Percentiles rank a stretch among this genome's conserved stretches.
phyloP scores from a whole-genome alignment of 1,140 invertebrate genomes.

The Dufourea novaeangliae region DNA sequence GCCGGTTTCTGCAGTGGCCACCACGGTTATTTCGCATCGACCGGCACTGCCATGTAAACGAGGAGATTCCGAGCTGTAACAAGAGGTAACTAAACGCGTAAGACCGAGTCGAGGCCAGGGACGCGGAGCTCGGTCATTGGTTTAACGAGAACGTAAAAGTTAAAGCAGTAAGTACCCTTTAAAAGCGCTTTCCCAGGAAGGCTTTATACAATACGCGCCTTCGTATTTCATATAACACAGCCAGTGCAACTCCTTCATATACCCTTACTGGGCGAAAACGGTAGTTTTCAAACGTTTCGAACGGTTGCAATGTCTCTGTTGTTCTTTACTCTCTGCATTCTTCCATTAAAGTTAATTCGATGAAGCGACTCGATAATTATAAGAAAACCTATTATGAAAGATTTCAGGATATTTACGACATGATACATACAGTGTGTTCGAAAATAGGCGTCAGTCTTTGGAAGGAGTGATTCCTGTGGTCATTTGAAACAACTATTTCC shows the following conservation, averaged over 20 bases:
- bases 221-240: slow-evolving; percentile 54
- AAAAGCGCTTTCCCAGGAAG: slow-evolving; percentile 59
- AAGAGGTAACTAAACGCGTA: slow-evolving; percentile 70
- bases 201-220: slow-evolving; percentile 67
- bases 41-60: slow-evolving; percentile 51
- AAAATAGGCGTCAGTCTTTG: too few relatives aligned
- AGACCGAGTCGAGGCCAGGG: slow-evolving; percentile 51
- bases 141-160: slow-evolving; percentile 75
- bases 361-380: too few relatives aligned
- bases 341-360: neutral
- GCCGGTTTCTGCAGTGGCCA: neutral
- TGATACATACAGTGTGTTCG: too few relatives aligned
- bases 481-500: too few relatives aligned
- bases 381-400: too few relatives aligned
- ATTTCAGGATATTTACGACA: too few relatives aligned
- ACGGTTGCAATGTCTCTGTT: neutral
- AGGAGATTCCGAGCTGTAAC: slow-evolving; percentile 58
- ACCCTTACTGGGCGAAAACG: neutral
- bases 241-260: neutral
- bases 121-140: slow-evolving; percentile 60
- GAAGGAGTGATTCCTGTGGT: too few relatives aligned
- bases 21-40: slow-evolving; percentile 34
- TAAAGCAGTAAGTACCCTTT: slow-evolving; percentile 70
- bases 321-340: neutral
- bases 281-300: neutral